phyloP scores from a whole-genome alignment of 2,113 vertebrate species.

The Diadophis punctatus region DNA sequence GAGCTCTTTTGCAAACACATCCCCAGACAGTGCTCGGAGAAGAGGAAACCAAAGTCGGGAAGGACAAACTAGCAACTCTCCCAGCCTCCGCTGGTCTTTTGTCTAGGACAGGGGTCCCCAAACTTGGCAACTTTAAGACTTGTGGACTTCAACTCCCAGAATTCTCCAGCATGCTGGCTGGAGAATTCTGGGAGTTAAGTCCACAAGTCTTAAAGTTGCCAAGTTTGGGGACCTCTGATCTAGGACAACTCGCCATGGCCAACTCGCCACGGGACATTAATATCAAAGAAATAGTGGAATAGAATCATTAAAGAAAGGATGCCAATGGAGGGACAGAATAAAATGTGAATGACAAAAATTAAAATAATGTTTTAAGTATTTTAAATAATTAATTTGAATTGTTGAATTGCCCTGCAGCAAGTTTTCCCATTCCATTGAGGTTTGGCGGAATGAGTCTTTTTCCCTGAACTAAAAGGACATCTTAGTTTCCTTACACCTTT shows the following conservation, averaged over 20 bases:
- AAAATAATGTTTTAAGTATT: background rate
- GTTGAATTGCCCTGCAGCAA: too few species aligned
- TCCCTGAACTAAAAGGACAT: background rate
- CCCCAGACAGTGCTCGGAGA: rapidly evolving
- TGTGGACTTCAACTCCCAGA: too few species aligned
- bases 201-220: too few species aligned
- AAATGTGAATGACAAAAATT: background rate
- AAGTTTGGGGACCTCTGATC: too few species aligned
- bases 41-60: background rate
- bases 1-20: background rate
- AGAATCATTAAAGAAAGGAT: background rate
- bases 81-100: background rate
- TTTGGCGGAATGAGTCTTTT: background rate
- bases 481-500: background rate
- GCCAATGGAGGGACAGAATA: background rate
- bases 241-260: too few species aligned
- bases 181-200: too few species aligned
- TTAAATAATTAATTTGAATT: too few species aligned
- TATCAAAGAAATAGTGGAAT: background rate
- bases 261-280: background rate
- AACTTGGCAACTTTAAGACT: too few species aligned
- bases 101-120: too few species aligned
- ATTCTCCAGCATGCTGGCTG: too few species aligned
- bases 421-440: background rate
- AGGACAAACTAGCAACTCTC: background rate